A percentile compares a stretch with the other conserved stretches of the same genome.
These are phyloP conservation scores for Phyllotreta striolata DNA, from an alignment of 2,888 invertebrate genomes.

Conservation along the genomic window DNA sequence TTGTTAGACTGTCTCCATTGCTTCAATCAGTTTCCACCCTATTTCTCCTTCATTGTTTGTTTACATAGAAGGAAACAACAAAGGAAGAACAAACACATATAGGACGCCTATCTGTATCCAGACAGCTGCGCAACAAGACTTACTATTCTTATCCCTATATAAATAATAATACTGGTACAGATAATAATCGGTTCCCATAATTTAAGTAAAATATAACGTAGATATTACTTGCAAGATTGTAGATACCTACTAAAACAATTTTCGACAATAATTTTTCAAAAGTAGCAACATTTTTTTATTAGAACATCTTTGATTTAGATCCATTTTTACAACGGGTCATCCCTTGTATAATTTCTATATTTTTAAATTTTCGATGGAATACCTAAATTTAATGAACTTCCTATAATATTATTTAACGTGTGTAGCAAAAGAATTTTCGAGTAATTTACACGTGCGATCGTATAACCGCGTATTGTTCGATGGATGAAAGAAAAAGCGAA, in stretches of 20 bases:
- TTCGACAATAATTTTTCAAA: too few relatives aligned
- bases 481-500: constrained; percentile 31
- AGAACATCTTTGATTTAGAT: too few relatives aligned
- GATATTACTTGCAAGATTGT: too few relatives aligned
- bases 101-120: background rate
- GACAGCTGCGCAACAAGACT: constrained; percentile 33
- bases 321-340: too few relatives aligned
- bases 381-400: too few relatives aligned
- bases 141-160: constrained; percentile 17
- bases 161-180: constrained; percentile 9
- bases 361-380: background rate
- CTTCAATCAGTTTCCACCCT: constrained; percentile 50
- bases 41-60: constrained; percentile 47
- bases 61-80: constrained; percentile 42
- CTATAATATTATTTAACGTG: constrained; percentile 9
- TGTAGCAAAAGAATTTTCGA: constrained; percentile 11
- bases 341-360: too few relatives aligned
- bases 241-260: too few relatives aligned
- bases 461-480: constrained; percentile 30
- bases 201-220: too few relatives aligned
- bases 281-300: too few relatives aligned
- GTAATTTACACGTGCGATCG: constrained; percentile 18
- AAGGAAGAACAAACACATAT: constrained; percentile 30
- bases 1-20: constrained; percentile 53
- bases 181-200: too few relatives aligned